A percentile compares a stretch with the other conserved stretches of the same genome.
These are phyloP conservation scores for Eueremaeus valkanovi DNA, from an alignment of 2,888 invertebrate genomes.

Conservation along the genomic window DNA sequence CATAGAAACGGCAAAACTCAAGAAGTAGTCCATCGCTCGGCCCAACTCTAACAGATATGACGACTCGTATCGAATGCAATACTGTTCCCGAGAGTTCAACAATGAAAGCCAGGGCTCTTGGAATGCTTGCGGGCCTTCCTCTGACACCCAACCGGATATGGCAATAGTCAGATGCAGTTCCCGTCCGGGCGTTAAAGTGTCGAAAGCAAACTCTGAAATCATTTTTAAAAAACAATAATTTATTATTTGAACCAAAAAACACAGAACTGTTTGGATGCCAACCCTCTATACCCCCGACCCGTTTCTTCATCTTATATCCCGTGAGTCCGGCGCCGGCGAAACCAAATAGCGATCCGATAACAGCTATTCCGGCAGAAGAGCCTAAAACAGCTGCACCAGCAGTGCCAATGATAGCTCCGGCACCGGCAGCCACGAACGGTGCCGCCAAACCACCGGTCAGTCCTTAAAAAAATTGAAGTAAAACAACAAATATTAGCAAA, in stretches of 20 bases:
- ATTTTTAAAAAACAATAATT: no score
- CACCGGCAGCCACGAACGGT: conserved; percentile 60
- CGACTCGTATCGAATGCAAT: conserved; percentile 62
- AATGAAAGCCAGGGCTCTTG: conserved; percentile 60
- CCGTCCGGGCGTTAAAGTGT: conserved; percentile 55
- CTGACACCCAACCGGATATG: conserved; percentile 63
- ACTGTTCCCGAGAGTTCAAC: conserved; percentile 61
- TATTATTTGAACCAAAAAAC: no score
- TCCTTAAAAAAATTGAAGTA: conserved; percentile 53
- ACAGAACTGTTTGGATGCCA: no score
- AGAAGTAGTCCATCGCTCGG: conserved; percentile 61
- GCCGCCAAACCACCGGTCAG: conserved; percentile 66
- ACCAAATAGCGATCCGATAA: conserved; percentile 63
- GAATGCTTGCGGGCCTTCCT: conserved; percentile 54
- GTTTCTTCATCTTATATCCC: conserved; percentile 65
- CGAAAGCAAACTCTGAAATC: conserved; percentile 64
- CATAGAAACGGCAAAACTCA: conserved; percentile 58
- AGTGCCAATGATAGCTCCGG: conserved; percentile 55
- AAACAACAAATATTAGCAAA: conserved; percentile 9
- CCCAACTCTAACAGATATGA: conserved; percentile 60
- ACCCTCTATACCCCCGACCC: conserved; percentile 65
- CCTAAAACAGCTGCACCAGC: conserved; percentile 56
- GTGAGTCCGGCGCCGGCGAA: conserved; percentile 65
- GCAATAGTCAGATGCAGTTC: conserved; percentile 62
- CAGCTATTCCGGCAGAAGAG: conserved; percentile 58